A percentile compares a stretch with the other conserved stretches of the same genome.
Conservation (phyloP, 2,797 vertebrate genomes). For the Gouania willdenowi region DNA sequence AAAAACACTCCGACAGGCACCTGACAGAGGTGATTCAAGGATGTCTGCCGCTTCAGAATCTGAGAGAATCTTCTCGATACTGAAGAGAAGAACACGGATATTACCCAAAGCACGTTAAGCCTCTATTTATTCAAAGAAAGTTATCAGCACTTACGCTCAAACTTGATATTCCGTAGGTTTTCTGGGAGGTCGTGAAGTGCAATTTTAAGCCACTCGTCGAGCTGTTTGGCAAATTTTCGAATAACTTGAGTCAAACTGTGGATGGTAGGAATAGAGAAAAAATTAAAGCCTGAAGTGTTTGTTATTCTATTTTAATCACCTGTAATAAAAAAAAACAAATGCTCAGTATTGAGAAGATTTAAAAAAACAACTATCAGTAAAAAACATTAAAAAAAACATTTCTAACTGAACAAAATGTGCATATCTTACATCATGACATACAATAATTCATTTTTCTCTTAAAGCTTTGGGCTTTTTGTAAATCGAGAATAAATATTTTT, state of each 20-base stretch:
- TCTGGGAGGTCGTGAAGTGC: slow-evolving; percentile 96
- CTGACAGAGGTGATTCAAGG: slow-evolving; percentile 98
- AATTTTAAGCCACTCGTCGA: slow-evolving; percentile 98
- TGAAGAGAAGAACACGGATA: slow-evolving; percentile 50
- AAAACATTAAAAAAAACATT: no score
- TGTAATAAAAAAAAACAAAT: no score
- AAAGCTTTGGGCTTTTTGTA: no score
- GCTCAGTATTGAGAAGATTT: no score
- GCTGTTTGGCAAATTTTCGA: slow-evolving; percentile 97
- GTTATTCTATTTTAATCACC: no score
- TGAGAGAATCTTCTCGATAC: slow-evolving; percentile 98
- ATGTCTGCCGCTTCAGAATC: slow-evolving; percentile 95
- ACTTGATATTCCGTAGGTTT: slow-evolving; percentile 97
- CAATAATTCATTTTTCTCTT: no score
- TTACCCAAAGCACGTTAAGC: neutral
- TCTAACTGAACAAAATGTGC: no score
- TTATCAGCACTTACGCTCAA: slow-evolving; percentile 86
- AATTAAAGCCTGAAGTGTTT: no score
- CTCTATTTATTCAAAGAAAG: no score
- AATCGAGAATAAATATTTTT: no score
- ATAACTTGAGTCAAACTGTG: slow-evolving; percentile 97
- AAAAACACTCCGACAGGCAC: slow-evolving; percentile 68
- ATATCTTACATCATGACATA: no score
- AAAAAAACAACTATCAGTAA: no score
- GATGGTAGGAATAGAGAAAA: slow-evolving; percentile 3